A percentile compares a stretch with the other conserved stretches of the same genome.
phyloP scores from a whole-genome alignment of 2,888 invertebrate species.

The Drosophila mercatorum region DNA sequence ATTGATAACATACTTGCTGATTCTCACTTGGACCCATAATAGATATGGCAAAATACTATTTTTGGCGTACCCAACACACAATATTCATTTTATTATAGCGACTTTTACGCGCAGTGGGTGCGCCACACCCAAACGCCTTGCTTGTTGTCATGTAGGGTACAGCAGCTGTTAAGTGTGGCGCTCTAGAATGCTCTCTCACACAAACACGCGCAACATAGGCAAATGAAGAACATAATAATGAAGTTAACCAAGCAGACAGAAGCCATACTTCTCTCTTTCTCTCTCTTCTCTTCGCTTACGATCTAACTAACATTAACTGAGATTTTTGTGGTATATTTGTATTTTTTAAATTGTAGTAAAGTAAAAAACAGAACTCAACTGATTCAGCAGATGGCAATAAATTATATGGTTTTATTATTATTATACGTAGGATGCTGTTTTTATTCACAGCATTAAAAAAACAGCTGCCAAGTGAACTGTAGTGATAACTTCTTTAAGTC shows the following conservation, averaged over 20 bases:
- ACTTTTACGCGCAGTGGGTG: conserved; percentile 37
- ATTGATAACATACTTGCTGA: conserved; percentile 58
- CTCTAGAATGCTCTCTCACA: conserved; percentile 18
- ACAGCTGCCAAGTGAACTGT: background rate
- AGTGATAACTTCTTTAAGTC: background rate
- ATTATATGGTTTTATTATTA: background rate
- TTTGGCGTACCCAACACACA: conserved; percentile 21
- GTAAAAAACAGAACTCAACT: conserved; percentile 1
- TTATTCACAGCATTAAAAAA: conserved; percentile 2
- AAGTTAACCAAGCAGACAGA: conserved; percentile 9
- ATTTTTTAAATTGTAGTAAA: conserved; percentile 3
- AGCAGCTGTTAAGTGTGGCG: conserved; percentile 30
- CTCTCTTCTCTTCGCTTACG: background rate
- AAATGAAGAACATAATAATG: background rate
- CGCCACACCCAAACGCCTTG: conserved; percentile 35
- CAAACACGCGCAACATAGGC: conserved; percentile 15
- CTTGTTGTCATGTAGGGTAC: conserved; percentile 45
- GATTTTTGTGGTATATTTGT: background rate
- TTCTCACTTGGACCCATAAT: conserved; percentile 32
- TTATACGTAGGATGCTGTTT: background rate
- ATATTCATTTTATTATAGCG: background rate
- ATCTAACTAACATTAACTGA: background rate
- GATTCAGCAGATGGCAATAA: conserved; percentile 11
- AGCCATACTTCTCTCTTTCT: background rate
- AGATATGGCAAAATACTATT: conserved; percentile 34